Conservation (phyloP, 2,888 invertebrate species). For the Zele albiditarsus region DNA sequence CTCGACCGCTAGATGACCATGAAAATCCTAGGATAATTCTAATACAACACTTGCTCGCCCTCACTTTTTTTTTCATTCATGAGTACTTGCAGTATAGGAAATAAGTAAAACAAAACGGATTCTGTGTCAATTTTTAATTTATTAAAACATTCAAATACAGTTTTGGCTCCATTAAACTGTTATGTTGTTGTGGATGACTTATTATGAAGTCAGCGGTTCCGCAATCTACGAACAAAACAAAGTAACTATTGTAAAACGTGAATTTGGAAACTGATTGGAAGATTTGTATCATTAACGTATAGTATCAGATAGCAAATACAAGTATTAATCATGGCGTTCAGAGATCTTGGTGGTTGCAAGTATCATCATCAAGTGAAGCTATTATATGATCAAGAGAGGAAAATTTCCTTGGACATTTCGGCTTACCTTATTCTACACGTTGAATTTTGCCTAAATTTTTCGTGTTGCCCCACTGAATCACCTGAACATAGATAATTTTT, state of each 20-base stretch:
- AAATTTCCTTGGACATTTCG: not conserved
- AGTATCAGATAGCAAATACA: slow-evolving; percentile 49
- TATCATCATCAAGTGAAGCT: not conserved
- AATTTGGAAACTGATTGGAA: not conserved
- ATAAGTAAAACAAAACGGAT: not conserved
- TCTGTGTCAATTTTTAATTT: not conserved
- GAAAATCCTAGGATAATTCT: slow-evolving; percentile 13
- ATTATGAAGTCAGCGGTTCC: not conserved
- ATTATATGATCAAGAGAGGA: not conserved
- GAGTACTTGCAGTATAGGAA: not conserved
- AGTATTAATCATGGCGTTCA: slow-evolving; percentile 51
- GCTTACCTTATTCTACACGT: not conserved
- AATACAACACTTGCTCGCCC: not conserved
- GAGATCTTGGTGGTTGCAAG: slow-evolving; percentile 41
- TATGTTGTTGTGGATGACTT: not conserved
- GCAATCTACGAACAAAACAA: not conserved
- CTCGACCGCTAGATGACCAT: slow-evolving; percentile 27
- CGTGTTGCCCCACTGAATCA: not conserved
- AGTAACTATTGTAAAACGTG: not conserved
- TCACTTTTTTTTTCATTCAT: not conserved
- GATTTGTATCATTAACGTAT: not conserved
- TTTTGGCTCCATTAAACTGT: not conserved
- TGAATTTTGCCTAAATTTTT: no score
- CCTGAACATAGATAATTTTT: slow-evolving; percentile 16
- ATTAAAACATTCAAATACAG: not conserved